Evolutionary conservation across 2,888 invertebrate genomes (phyloP).

Genomic region (Zhengitettix transpicula): DNA sequence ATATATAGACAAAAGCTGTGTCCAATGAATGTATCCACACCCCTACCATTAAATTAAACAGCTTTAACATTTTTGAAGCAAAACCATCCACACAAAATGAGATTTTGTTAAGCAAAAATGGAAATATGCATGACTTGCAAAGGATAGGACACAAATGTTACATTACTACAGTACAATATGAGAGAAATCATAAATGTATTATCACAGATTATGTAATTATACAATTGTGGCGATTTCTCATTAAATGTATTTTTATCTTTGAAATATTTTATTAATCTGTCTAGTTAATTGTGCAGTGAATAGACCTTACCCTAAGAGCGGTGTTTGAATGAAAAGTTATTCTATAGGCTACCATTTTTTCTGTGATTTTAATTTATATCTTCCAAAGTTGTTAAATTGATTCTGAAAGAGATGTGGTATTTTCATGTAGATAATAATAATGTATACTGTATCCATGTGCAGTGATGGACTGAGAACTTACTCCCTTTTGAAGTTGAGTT

Average conservation of each 20-base stretch:
- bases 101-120: background rate
- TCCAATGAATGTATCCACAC: too few relatives aligned
- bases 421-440: slow-evolving; percentile 12
- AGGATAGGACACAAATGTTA: slow-evolving; percentile 9
- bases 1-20: too few relatives aligned
- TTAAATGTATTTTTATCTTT: slow-evolving; percentile 16
- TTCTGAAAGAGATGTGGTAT: slow-evolving; percentile 12
- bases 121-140: background rate
- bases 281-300: slow-evolving; percentile 8
- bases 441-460: slow-evolving; percentile 12
- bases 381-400: slow-evolving; percentile 10
- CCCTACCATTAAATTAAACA: too few relatives aligned
- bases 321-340: slow-evolving; percentile 10
- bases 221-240: slow-evolving; percentile 15
- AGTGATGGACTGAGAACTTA: slow-evolving; percentile 12
- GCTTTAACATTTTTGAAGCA: too few relatives aligned
- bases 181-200: slow-evolving; percentile 9
- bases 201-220: slow-evolving; percentile 13
- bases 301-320: slow-evolving; percentile 2
- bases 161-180: slow-evolving; percentile 13
- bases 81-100: background rate
- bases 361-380: slow-evolving; percentile 8
- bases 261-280: slow-evolving; percentile 14
- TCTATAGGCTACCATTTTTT: slow-evolving; percentile 9
- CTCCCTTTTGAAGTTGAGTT: slow-evolving; percentile 10